Conservation (phyloP, 2,888 invertebrate genomes). For the Dimorphilus gyrociliatus region DNA sequence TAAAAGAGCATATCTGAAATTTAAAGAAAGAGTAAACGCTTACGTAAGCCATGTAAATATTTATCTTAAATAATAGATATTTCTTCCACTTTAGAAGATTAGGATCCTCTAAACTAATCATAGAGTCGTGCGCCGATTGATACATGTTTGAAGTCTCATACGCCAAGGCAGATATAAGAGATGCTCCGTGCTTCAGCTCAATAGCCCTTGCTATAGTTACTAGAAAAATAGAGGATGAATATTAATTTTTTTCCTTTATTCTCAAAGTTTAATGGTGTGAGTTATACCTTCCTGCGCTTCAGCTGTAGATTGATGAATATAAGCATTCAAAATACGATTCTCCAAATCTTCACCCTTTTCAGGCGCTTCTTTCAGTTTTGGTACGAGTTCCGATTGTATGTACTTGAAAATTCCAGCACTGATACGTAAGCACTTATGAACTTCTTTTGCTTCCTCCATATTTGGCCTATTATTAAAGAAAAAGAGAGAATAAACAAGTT, state of each 20-base stretch:
- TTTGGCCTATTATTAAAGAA: constrained; percentile 24
- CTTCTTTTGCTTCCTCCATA: constrained; percentile 49
- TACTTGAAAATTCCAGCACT: constrained; percentile 48
- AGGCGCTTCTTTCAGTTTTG: constrained; percentile 28
- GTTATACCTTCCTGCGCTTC: constrained; percentile 50
- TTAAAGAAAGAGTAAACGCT: constrained; percentile 17
- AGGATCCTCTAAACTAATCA: constrained; percentile 41
- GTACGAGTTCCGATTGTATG: constrained; percentile 32
- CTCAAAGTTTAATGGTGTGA: not conserved
- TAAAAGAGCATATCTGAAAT: too few species aligned
- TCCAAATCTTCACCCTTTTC: constrained; percentile 45
- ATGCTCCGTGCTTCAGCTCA: constrained; percentile 47
- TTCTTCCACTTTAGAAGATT: constrained; percentile 45
- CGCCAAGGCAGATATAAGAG: constrained; percentile 46
- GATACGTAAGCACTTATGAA: constrained; percentile 45
- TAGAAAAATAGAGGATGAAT: constrained; percentile 15
- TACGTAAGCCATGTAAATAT: constrained; percentile 48
- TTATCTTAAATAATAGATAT: constrained; percentile 46
- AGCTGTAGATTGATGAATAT: constrained; percentile 47
- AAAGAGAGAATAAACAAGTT: not conserved
- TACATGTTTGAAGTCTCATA: constrained; percentile 48
- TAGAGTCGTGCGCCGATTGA: constrained; percentile 40
- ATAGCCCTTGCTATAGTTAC: constrained; percentile 50
- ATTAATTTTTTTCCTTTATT: constrained; percentile 3
- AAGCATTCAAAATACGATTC: constrained; percentile 44